phyloP scores from a whole-genome alignment of 1,140 invertebrate genomes.

The Halyomorpha halys region DNA sequence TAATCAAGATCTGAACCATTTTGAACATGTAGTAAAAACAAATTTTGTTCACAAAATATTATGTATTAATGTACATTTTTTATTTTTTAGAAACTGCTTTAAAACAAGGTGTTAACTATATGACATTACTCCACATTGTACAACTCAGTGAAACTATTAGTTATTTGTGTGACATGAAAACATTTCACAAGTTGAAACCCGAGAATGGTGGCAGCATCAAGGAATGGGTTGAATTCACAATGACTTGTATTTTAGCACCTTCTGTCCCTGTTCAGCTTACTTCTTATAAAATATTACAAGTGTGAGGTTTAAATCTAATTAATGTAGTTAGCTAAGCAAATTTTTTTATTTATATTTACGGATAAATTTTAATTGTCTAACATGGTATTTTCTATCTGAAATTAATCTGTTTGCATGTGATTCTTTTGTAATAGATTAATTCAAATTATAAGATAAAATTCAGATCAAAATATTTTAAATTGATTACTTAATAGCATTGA shows the following conservation, averaged over 20 bases:
- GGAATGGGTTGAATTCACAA: not conserved
- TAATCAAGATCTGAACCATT: too few relatives aligned
- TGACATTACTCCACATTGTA: slow-evolving; percentile 20
- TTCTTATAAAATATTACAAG: slow-evolving; percentile 22
- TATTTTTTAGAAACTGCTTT: slow-evolving; percentile 17
- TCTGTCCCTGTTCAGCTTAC: slow-evolving; percentile 27
- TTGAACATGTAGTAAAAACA: not conserved
- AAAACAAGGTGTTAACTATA: not conserved
- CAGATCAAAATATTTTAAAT: too few relatives aligned
- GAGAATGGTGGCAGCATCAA: not conserved
- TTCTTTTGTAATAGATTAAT: too few relatives aligned
- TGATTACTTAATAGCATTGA: too few relatives aligned
- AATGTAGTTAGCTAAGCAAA: too few relatives aligned
- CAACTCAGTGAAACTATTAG: slow-evolving; percentile 21
- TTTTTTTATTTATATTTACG: too few relatives aligned
- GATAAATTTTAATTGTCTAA: too few relatives aligned
- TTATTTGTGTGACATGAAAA: not conserved
- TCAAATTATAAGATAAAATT: too few relatives aligned
- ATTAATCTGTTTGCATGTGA: too few relatives aligned
- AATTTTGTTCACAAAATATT: too few relatives aligned
- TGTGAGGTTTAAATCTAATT: not conserved
- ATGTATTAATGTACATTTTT: too few relatives aligned
- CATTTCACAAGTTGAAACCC: not conserved
- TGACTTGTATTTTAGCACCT: slow-evolving; percentile 17
- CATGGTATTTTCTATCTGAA: too few relatives aligned